These are phyloP conservation scores for Acropternis orthonyx DNA, from an alignment of 2,797 vertebrate genomes.

Conservation along the genomic window DNA sequence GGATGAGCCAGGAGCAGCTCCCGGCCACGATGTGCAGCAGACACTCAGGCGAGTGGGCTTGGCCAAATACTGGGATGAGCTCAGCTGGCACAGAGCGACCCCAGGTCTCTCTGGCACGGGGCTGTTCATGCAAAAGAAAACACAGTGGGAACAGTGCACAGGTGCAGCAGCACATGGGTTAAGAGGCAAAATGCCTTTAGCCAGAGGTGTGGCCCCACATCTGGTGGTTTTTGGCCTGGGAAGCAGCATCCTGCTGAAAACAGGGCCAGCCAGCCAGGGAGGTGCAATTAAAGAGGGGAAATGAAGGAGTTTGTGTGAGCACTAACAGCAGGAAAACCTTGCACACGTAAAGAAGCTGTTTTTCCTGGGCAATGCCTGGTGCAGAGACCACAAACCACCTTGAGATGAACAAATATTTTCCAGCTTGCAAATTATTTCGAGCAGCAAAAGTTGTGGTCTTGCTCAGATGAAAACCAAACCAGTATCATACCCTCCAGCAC, in stretches of 20 bases:
- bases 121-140: not conserved
- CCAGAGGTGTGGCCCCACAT: not conserved
- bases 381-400: not conserved
- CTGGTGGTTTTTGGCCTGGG: not conserved
- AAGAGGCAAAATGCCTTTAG: not conserved
- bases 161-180: not conserved
- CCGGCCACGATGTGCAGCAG: accelerated
- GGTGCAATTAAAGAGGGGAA: not conserved
- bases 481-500: not conserved
- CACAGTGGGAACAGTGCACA: accelerated
- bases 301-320: not conserved
- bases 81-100: not conserved
- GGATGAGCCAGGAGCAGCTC: not conserved
- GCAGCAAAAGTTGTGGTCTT: not conserved
- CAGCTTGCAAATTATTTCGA: not conserved
- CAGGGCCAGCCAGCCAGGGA: not conserved
- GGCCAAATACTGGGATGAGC: not conserved
- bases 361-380: not conserved
- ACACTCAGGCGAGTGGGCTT: accelerated
- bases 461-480: not conserved
- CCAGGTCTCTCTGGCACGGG: accelerated
- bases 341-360: not conserved
- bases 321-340: not conserved
- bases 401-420: not conserved
- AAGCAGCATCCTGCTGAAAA: not conserved